Conservation (phyloP, 2,113 vertebrate genomes). For the Craseonycteris thonglongyai region DNA sequence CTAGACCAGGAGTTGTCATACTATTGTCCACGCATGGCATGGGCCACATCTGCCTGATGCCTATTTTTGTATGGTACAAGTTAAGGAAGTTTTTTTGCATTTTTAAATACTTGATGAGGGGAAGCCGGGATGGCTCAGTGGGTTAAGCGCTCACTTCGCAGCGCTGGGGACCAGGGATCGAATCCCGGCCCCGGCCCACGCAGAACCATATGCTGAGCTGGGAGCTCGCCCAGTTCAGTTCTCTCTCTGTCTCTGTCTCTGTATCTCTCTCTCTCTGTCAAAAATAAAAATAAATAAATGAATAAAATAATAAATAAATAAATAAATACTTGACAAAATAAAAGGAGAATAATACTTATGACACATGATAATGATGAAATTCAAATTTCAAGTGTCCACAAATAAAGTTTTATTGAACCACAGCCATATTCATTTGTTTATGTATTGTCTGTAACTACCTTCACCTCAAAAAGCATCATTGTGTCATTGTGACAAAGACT, state of each 20-base stretch:
- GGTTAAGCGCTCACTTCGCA: no score
- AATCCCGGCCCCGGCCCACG: no score
- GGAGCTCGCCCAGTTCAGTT: no score
- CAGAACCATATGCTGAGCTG: no score
- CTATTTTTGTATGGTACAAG: not conserved
- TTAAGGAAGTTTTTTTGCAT: not conserved
- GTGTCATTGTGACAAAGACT: not conserved
- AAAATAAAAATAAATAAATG: no score
- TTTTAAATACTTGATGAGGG: not conserved
- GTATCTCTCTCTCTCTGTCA: no score
- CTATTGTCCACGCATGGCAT: no score
- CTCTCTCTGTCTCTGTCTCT: no score
- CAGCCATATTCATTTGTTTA: not conserved
- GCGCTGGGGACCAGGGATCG: no score
- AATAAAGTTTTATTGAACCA: not conserved
- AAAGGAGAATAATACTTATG: not conserved
- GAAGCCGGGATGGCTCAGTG: no score
- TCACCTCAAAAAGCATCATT: not conserved
- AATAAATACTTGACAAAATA: no score
- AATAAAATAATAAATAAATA: no score
- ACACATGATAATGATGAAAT: not conserved
- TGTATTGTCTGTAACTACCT: not conserved
- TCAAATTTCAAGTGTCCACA: not conserved
- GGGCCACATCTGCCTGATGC: not conserved
- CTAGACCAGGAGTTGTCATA: not conserved